Conservation (phyloP, 2,113 vertebrate species). For the Lophochroa leadbeateri region DNA sequence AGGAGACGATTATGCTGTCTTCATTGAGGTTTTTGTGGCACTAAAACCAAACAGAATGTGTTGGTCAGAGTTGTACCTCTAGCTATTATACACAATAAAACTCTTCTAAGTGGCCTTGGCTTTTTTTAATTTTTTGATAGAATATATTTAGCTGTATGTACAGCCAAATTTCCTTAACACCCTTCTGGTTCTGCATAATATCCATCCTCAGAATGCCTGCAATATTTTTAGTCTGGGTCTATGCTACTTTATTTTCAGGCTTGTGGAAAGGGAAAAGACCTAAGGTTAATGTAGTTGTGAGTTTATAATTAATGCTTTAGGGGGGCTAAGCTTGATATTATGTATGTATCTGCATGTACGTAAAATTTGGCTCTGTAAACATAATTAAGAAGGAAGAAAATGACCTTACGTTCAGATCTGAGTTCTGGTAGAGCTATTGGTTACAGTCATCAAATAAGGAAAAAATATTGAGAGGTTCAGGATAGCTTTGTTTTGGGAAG, state of each 20-base stretch:
- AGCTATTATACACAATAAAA: neutral
- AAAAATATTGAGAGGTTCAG: neutral
- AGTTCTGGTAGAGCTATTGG: neutral
- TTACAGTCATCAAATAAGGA: neutral
- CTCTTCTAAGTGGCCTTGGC: neutral
- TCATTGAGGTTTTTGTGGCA: neutral
- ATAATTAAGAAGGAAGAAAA: neutral
- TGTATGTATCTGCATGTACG: neutral
- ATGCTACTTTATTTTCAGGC: neutral
- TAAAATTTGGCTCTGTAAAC: neutral
- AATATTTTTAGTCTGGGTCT: neutral
- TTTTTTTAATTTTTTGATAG: neutral
- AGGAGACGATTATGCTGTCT: neutral
- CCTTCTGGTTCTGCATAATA: neutral
- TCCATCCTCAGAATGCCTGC: neutral
- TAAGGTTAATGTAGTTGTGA: neutral
- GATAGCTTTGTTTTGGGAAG: neutral
- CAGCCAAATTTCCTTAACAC: neutral
- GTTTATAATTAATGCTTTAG: neutral
- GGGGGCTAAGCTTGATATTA: neutral
- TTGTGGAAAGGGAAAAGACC: neutral
- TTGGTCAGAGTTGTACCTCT: neutral
- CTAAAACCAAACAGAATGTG: neutral
- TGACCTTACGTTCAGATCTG: neutral
- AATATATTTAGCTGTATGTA: neutral